Conservation (phyloP, 2,888 invertebrate genomes). For the Anaspis maculata region DNA sequence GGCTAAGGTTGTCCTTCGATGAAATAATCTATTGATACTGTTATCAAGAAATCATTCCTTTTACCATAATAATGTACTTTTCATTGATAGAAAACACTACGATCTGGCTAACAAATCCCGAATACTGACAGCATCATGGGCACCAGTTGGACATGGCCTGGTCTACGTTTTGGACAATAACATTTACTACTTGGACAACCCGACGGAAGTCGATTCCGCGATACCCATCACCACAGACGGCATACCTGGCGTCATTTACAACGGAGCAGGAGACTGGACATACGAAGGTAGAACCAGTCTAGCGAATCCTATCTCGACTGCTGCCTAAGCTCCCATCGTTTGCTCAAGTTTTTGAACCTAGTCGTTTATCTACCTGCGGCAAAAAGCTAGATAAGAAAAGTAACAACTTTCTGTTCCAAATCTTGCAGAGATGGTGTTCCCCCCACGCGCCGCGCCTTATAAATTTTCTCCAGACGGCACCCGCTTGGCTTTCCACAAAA, state of each 20-base stretch:
- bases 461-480: conserved; percentile 77
- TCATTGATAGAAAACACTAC: conserved; percentile 43
- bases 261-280: conserved; percentile 86
- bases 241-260: conserved; percentile 50
- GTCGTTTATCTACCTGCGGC: no score
- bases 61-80: no score
- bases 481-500: conserved; percentile 71
- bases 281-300: conserved; percentile 80
- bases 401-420: no score
- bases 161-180: conserved; percentile 63
- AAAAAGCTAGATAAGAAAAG: no score
- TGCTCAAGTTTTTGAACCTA: no score
- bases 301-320: no score
- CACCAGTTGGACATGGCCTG: conserved; percentile 45
- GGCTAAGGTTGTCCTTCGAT: no score
- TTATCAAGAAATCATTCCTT: no score
- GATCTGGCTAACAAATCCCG: conserved; percentile 47
- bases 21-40: no score
- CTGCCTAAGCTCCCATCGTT: no score
- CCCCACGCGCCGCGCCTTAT: no score
- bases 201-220: conserved; percentile 22
- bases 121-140: conserved; percentile 57
- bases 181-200: conserved; percentile 51
- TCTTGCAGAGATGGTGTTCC: no score
- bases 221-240: conserved; percentile 47